Evolutionary conservation across 2,113 vertebrate species (phyloP).

Genomic region (Lophotis ruficrista): DNA sequence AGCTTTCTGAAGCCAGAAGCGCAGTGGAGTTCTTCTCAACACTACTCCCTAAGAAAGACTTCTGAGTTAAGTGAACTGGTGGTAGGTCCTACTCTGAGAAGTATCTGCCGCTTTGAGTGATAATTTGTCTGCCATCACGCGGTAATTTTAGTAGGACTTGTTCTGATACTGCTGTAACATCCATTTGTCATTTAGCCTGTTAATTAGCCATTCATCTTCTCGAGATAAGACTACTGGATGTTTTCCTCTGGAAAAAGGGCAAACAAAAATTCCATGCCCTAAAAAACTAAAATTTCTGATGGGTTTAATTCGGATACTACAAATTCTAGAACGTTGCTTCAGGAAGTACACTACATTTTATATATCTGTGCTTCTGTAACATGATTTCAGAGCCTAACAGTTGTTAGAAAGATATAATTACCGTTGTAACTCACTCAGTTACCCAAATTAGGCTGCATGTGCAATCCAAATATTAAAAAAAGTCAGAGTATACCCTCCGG

Average conservation of each 20-base stretch:
- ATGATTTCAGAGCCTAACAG: neutral
- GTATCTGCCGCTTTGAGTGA: neutral
- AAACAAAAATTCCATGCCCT: neutral
- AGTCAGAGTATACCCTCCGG: neutral
- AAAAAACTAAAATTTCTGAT: neutral
- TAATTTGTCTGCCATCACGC: neutral
- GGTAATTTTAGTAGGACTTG: neutral
- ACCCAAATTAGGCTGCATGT: neutral
- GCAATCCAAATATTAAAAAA: neutral
- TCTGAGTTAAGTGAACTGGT: neutral
- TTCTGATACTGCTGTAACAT: neutral
- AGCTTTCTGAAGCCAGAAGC: neutral
- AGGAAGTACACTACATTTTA: neutral
- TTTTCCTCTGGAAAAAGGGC: neutral
- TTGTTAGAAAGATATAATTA: neutral
- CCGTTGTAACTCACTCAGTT: neutral
- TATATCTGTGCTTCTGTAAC: neutral
- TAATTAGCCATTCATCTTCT: neutral
- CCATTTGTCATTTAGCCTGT: neutral
- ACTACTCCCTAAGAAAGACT: neutral
- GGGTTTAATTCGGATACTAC: neutral
- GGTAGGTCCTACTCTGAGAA: neutral
- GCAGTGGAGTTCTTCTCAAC: neutral
- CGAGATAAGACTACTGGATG: neutral
- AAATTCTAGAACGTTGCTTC: neutral